These are phyloP conservation scores for Tenodera sinensis DNA, from an alignment of 2,888 invertebrate genomes.

Conservation along the genomic window DNA sequence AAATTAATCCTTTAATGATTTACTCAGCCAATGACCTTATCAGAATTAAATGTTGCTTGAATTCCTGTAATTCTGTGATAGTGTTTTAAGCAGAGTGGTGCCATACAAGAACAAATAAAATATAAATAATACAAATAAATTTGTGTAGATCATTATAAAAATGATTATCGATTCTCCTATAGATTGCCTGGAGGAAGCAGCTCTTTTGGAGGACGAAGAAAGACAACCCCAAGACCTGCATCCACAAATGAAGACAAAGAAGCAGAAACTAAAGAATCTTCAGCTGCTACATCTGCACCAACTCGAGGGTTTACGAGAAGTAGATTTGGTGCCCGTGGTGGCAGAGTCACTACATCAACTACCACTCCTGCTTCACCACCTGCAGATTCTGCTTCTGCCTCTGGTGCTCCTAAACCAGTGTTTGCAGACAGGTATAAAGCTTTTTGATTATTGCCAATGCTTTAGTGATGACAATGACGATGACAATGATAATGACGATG, in stretches of 20 bases:
- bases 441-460: background rate
- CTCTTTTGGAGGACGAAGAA: background rate
- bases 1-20: too few relatives aligned
- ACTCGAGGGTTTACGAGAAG: background rate
- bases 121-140: too few relatives aligned
- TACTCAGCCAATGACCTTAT: too few relatives aligned
- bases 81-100: too few relatives aligned
- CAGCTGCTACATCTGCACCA: background rate
- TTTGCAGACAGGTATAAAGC: constrained; percentile 29
- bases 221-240: background rate
- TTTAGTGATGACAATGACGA: too few relatives aligned
- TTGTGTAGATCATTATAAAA: too few relatives aligned
- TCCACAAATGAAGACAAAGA: background rate
- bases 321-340: constrained; percentile 22
- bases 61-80: too few relatives aligned
- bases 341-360: constrained; percentile 33
- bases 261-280: background rate
- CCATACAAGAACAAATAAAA: too few relatives aligned
- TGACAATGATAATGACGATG: too few relatives aligned
- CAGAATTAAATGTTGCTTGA: too few relatives aligned
- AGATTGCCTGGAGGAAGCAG: background rate
- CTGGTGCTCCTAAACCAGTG: constrained; percentile 27
- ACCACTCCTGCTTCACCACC: constrained; percentile 34
- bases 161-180: too few relatives aligned
- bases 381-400: constrained; percentile 23